Base-by-base conservation (phyloP, 2,113 vertebrate species). In the Sapajus apella region DNA sequence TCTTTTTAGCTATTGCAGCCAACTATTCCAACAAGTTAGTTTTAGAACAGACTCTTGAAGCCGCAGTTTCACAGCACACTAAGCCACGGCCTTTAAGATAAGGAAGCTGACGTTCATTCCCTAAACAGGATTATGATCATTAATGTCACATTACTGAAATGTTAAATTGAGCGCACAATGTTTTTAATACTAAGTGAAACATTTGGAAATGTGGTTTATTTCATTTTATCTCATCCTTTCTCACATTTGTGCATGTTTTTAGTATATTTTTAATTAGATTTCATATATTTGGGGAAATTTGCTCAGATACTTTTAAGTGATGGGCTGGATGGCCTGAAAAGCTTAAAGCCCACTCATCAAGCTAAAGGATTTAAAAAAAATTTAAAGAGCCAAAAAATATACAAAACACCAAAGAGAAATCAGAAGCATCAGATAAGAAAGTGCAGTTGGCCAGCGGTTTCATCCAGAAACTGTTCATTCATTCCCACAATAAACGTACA, bases 1-100 rank as follows among this genome's bases (percentile, higher is more conserved):
- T 96, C 85, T 94, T 84, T 88, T 89, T 43, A 68, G 79, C 79
- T 79, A 9, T 40, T 87, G 82, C 72, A 95, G 76, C 64, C 25
- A 30, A 47, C 72, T 35, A 64, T 76, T 64, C 72, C 77, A 84
- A 72, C 75, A 87, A 80, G n/a, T 11, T 83, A 1, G 0, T 77
- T 56, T 56, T 43, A 75, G 68, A 55, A 5, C 18, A 94, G 87
- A 91, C 52, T 37, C 37, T 81, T 32, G 37, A 79, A 83, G 55
- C 55, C 32, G 0, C 50, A 21, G 79, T 45, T 52, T 82, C 25
- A 32, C 56, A 9, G 30, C 1, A 27, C 3, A 21, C 75, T 40
- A 73, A 64, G 64, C 79, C 13, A 0, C 50, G 58, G 55, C 55
- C 25, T 85, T 56, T 35, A 77, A 84, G 84, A 84, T 50, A 47